These are phyloP conservation scores for Bombus sibiricus DNA, from an alignment of 1,140 invertebrate genomes.

Conservation along the genomic window DNA sequence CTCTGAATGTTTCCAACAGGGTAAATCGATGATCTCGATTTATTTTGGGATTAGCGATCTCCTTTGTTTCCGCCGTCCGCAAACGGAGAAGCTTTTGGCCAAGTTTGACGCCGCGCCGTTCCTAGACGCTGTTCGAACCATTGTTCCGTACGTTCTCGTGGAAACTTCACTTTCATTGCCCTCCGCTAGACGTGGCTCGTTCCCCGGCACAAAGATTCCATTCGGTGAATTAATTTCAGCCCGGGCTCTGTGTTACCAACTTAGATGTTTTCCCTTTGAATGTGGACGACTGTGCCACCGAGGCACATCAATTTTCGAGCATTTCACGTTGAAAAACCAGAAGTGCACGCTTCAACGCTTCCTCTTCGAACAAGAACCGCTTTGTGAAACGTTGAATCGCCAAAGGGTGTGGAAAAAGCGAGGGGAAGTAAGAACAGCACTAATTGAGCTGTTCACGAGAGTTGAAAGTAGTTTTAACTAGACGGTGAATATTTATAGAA, in stretches of 20 bases:
- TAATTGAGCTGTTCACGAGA: background rate
- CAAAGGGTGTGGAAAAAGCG: background rate
- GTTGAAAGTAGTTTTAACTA: no score
- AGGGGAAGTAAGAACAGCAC: background rate
- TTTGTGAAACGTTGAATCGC: background rate
- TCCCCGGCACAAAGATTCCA: slow-evolving; percentile 24
- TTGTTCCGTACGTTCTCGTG: background rate
- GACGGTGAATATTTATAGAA: no score
- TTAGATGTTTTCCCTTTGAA: background rate
- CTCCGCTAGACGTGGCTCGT: background rate
- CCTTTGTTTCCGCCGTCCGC: background rate
- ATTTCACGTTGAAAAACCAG: background rate
- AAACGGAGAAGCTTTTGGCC: background rate
- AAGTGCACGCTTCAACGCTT: background rate
- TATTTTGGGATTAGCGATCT: background rate
- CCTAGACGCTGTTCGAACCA: background rate
- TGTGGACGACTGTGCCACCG: background rate
- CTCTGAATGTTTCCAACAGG: background rate
- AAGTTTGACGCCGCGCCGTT: background rate
- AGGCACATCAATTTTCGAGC: background rate
- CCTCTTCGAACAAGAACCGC: background rate
- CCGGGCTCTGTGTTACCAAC: background rate
- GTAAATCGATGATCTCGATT: background rate
- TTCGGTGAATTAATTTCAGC: slow-evolving; percentile 28
- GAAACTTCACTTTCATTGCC: slow-evolving; percentile 35